Conservation (phyloP, 2,113 vertebrate genomes). For the Misgurnus anguillicaudatus region DNA sequence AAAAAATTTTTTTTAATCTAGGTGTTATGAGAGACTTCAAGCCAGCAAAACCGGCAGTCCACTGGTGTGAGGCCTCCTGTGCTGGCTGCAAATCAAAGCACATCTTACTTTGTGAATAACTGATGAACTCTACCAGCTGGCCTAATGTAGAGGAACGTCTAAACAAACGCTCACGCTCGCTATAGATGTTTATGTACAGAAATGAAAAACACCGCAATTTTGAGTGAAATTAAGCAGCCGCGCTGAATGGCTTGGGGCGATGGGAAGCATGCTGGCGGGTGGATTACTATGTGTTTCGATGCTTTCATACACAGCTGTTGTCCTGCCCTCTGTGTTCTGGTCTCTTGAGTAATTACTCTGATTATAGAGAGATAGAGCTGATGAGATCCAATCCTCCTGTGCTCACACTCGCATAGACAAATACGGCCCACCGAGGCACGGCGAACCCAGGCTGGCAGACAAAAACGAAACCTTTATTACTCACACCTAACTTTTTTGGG, state of each 20-base stretch:
- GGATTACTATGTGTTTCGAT: slow-evolving; percentile 11
- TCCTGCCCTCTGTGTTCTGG: slow-evolving; percentile 33
- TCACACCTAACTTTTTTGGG: not conserved
- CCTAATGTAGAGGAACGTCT: not conserved
- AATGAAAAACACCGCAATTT: slow-evolving; percentile 13
- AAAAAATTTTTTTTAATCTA: not conserved
- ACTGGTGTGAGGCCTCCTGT: slow-evolving; percentile 18
- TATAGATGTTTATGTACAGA: slow-evolving; percentile 8
- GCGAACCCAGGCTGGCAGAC: not conserved
- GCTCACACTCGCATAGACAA: slow-evolving; percentile 7
- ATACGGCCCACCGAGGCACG: not conserved
- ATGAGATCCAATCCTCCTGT: slow-evolving; percentile 40
- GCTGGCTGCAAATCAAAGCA: slow-evolving; percentile 48
- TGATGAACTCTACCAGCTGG: slow-evolving; percentile 40
- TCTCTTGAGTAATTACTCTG: slow-evolving; percentile 54
- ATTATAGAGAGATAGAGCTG: slow-evolving; percentile 48
- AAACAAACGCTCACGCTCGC: not conserved
- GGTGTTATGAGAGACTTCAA: slow-evolving; percentile 8
- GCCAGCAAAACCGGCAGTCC: slow-evolving; percentile 25
- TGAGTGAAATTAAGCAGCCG: slow-evolving; percentile 29
- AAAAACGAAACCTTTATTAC: not conserved
- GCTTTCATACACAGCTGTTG: slow-evolving; percentile 48
- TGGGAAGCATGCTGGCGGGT: slow-evolving; percentile 32
- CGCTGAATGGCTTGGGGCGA: slow-evolving; percentile 9
- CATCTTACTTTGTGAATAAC: slow-evolving; percentile 21